A percentile compares a stretch with the other conserved stretches of the same genome.
phyloP scores from a whole-genome alignment of 2,888 invertebrate species.

The Physocephala rufipes region DNA sequence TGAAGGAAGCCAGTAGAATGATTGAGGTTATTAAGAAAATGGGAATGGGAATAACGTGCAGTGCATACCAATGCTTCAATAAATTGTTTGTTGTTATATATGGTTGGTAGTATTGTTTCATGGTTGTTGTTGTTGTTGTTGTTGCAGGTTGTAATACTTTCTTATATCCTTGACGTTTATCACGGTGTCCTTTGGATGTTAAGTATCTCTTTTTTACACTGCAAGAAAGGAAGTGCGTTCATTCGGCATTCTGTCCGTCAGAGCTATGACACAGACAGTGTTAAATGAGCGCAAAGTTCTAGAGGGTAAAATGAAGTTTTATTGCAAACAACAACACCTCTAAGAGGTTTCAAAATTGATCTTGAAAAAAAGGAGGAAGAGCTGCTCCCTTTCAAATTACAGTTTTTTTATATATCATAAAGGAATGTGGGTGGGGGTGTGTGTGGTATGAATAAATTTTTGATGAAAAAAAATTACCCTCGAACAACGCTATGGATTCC shows the following conservation, averaged over 20 bases:
- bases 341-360: neutral
- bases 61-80: conserved; percentile 30
- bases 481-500: no score
- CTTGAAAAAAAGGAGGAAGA: no score
- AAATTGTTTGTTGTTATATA: conserved; percentile 22
- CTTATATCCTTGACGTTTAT: conserved; percentile 34
- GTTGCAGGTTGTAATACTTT: conserved; percentile 23
- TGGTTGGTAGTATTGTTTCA: neutral
- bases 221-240: conserved; percentile 27
- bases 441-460: no score
- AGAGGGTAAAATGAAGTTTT: neutral
- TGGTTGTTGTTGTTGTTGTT: conserved; percentile 12
- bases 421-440: no score
- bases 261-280: conserved; percentile 11
- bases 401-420: no score
- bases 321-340: neutral
- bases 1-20: neutral
- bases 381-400: no score
- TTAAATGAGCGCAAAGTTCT: conserved; percentile 7
- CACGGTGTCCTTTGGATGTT: conserved; percentile 37
- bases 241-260: neutral
- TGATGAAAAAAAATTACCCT: no score
- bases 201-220: conserved; percentile 4
- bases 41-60: conserved; percentile 26
- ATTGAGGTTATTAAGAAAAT: neutral